phyloP scores from a whole-genome alignment of 2,113 vertebrate genomes.

The Crotalus horridus region DNA sequence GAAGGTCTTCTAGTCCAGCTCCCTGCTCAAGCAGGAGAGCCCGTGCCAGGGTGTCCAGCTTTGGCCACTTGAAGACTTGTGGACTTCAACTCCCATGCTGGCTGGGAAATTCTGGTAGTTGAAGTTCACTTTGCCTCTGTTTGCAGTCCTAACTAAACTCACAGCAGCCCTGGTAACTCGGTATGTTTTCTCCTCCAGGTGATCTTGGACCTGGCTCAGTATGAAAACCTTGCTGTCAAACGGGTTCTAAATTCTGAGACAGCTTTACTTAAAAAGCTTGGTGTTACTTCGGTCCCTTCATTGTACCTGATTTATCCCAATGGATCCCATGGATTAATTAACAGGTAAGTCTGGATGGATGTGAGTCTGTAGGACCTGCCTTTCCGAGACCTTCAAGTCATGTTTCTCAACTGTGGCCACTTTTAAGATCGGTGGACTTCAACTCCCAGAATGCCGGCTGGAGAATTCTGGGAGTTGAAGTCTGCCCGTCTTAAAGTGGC shows the following conservation, averaged over 20 bases:
- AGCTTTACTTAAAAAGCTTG: slow-evolving; percentile 75
- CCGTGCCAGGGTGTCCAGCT: too few species aligned
- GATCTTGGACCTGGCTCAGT: slow-evolving; percentile 85
- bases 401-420: too few species aligned
- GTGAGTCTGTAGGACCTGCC: neutral
- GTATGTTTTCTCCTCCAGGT: slow-evolving; percentile 69
- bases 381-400: neutral
- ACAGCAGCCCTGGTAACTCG: neutral
- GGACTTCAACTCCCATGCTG: neutral
- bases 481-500: neutral
- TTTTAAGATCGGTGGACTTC: neutral
- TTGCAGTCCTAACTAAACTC: neutral
- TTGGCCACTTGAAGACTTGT: too few species aligned
- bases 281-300: slow-evolving; percentile 73
- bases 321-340: slow-evolving; percentile 75
- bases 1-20: neutral
- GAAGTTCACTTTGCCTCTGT: neutral
- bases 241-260: slow-evolving; percentile 73
- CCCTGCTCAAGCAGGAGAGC: too few species aligned
- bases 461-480: neutral
- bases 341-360: slow-evolving; percentile 70
- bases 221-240: slow-evolving; percentile 77
- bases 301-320: slow-evolving; percentile 85
- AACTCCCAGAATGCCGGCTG: neutral
- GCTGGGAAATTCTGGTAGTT: too few species aligned